Evolutionary conservation across 2,797 vertebrate species (phyloP).

Genomic region (Odontamblyopus rebecca): DNA sequence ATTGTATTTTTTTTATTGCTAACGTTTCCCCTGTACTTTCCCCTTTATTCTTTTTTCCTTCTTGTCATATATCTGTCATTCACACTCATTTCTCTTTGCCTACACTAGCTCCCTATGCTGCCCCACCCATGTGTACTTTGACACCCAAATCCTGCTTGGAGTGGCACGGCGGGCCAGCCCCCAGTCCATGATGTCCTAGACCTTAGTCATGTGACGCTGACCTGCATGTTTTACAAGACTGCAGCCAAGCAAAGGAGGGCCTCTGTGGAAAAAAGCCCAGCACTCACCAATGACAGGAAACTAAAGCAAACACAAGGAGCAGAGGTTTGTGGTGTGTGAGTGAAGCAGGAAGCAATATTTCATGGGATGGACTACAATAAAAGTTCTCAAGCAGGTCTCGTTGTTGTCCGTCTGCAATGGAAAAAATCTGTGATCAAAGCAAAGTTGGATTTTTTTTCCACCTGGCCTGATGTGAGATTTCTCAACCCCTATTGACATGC

Average conservation of each 20-base stretch:
- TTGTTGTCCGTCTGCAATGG: constrained; percentile 41
- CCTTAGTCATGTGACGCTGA: constrained; percentile 70
- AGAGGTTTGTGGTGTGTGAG: constrained; percentile 27
- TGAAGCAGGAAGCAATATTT: constrained; percentile 68
- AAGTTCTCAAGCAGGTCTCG: constrained; percentile 37
- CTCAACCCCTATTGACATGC: constrained; percentile 59
- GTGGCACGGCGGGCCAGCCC: constrained; percentile 26
- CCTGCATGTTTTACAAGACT: constrained; percentile 74
- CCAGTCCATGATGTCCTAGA: constrained; percentile 52
- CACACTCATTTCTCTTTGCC: constrained; percentile 15
- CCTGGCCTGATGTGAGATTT: constrained; percentile 56
- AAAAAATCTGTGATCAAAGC: constrained; percentile 59
- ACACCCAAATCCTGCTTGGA: constrained; percentile 52
- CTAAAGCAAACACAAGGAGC: constrained; percentile 40
- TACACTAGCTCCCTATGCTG: constrained; percentile 29
- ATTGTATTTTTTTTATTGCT: constrained; percentile 29
- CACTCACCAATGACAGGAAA: constrained; percentile 67
- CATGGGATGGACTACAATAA: constrained; percentile 61
- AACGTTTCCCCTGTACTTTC: constrained; percentile 21
- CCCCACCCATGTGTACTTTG: constrained; percentile 65
- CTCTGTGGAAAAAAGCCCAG: constrained; percentile 56
- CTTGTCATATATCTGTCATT: constrained; percentile 17
- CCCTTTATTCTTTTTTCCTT: constrained; percentile 14
- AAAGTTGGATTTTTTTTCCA: constrained; percentile 53
- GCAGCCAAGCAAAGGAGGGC: constrained; percentile 48